These are phyloP conservation scores for Centroberyx gerrardi DNA, from an alignment of 2,797 vertebrate genomes.

Conservation along the genomic window DNA sequence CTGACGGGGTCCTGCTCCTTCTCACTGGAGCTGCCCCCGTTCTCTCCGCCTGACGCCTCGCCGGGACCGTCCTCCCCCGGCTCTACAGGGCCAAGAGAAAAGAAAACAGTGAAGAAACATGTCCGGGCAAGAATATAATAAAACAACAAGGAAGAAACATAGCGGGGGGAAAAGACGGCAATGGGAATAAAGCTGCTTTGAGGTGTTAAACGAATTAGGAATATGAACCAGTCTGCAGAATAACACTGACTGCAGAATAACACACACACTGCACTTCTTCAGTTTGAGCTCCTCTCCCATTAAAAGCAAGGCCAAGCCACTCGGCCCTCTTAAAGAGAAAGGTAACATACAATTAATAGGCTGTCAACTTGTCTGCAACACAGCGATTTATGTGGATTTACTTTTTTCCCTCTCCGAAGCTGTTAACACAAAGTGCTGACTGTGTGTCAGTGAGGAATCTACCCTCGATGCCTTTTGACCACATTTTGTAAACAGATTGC, in stretches of 20 bases:
- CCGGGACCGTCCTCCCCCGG: constrained; percentile 88
- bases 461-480: constrained; percentile 87
- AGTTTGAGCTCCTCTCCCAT: not conserved
- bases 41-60: constrained; percentile 88
- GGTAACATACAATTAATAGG: constrained; percentile 68
- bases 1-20: constrained; percentile 92
- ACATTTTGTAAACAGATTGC: constrained; percentile 89
- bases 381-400: constrained; percentile 75
- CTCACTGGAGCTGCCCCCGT: constrained; percentile 90
- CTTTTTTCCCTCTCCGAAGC: constrained; percentile 65
- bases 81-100: constrained; percentile 77
- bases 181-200: not conserved
- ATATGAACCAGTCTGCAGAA: not conserved
- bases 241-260: not conserved
- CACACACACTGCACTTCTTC: not conserved
- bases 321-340: constrained; percentile 42
- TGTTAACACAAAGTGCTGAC: constrained; percentile 89
- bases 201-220: not conserved
- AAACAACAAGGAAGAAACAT: not conserved
- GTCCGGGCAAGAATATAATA: no score
- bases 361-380: constrained; percentile 58
- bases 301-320: no score
- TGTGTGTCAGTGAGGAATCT: constrained; percentile 84
- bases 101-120: not conserved
- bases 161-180: not conserved